Conservation (phyloP, 2,888 invertebrate species). For the Pristionchus arcanus region DNA sequence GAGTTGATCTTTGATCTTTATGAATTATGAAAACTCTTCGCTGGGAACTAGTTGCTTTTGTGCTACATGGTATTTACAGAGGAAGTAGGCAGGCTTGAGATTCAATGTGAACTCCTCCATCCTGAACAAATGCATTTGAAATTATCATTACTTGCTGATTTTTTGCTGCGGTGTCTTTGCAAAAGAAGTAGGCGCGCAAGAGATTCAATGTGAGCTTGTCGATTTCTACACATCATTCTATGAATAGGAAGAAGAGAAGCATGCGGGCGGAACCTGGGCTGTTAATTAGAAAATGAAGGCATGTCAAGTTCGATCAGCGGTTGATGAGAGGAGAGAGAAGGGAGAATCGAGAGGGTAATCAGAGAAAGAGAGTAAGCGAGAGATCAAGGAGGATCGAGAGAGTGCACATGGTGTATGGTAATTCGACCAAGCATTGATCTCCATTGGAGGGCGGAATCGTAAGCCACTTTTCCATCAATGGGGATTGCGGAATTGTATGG, state of each 20-base stretch:
- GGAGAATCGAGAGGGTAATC: neutral
- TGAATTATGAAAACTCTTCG: neutral
- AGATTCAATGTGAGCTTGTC: neutral
- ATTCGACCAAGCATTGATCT: neutral
- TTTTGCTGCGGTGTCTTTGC: neutral
- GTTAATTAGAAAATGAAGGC: slow-evolving; percentile 36
- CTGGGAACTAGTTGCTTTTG: neutral
- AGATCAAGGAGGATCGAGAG: neutral
- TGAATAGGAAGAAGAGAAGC: neutral
- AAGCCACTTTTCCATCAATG: neutral
- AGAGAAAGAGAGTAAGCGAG: slow-evolving; percentile 19
- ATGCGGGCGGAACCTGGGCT: neutral
- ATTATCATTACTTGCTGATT: neutral
- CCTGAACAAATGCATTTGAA: neutral
- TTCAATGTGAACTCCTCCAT: too few species aligned
- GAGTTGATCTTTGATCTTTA: neutral
- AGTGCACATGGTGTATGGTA: slow-evolving; percentile 20
- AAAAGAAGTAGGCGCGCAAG: neutral
- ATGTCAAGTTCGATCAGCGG: slow-evolving; percentile 47
- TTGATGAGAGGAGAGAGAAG: slow-evolving; percentile 35
- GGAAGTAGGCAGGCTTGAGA: too few species aligned
- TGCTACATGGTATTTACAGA: neutral
- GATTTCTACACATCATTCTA: neutral
- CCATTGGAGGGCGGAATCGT: slow-evolving; percentile 24
- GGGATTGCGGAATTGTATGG: neutral